These are phyloP conservation scores for Drosophila villosipedis DNA, from an alignment of 2,888 invertebrate species.

Conservation along the genomic window DNA sequence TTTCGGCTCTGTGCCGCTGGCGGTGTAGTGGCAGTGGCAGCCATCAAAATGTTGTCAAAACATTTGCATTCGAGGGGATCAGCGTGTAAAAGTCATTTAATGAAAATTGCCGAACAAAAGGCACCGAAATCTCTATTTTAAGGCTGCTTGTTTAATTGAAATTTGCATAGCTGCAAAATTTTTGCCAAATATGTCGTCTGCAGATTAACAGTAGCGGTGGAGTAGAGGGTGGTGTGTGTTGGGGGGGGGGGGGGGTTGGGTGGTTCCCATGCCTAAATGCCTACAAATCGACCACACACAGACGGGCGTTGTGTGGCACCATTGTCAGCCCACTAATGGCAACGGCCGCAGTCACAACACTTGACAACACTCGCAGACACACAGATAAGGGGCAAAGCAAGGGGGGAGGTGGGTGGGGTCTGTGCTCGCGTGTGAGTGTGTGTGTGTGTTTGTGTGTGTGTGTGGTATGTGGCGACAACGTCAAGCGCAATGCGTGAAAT, in stretches of 20 bases:
- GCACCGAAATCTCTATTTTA: conserved; percentile 8
- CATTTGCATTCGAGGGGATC: conserved; percentile 57
- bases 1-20: conserved; percentile 35
- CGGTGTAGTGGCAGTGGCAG: conserved; percentile 3
- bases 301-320: conserved; percentile 2
- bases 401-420: not conserved
- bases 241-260: too few species aligned
- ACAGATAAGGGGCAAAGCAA: not conserved
- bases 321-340: conserved; percentile 48
- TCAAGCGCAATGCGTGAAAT: conserved; percentile 73
- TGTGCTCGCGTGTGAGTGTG: not conserved
- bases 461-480: conserved; percentile 27
- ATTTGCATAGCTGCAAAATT: conserved; percentile 61
- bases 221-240: not conserved
- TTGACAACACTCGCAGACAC: conserved; percentile 59
- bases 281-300: conserved; percentile 22
- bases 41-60: conserved; percentile 38
- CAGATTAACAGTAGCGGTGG: conserved; percentile 3
- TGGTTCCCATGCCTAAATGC: not conserved
- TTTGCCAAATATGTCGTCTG: conserved; percentile 48
- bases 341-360: conserved; percentile 52
- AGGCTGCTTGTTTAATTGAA: conserved; percentile 61
- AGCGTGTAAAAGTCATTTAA: conserved; percentile 47
- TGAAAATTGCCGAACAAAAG: conserved; percentile 42
- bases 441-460: not conserved